Conservation (phyloP, 2,797 vertebrate genomes). For the Oreonectes daqikongensis region DNA sequence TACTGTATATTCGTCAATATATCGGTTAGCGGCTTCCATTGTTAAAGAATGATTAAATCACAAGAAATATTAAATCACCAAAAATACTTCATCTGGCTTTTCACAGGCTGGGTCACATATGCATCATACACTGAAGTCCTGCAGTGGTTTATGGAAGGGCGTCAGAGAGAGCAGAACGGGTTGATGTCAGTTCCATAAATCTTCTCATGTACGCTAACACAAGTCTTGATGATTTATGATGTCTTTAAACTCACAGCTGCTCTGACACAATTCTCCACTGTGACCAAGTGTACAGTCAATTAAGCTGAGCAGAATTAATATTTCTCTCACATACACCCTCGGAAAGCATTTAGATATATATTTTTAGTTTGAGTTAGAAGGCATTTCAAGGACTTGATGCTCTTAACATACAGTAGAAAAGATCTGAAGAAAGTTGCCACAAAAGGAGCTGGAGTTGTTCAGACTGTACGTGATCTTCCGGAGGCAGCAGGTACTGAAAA, state of each 20-base stretch:
- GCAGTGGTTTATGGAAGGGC: background rate
- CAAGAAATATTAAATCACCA: too few species aligned
- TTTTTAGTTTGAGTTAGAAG: background rate
- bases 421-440: background rate
- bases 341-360: conserved; percentile 2
- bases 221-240: conserved; percentile 35
- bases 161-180: conserved; percentile 8
- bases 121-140: background rate
- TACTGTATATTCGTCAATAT: too few species aligned
- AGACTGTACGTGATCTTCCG: background rate
- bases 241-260: conserved; percentile 34
- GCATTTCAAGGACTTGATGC: background rate
- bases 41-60: too few species aligned
- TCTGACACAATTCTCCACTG: conserved; percentile 24
- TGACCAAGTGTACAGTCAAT: conserved; percentile 26
- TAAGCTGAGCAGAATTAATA: conserved; percentile 18
- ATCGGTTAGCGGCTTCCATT: too few species aligned
- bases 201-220: conserved; percentile 5
- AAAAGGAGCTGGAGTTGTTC: background rate
- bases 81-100: too few species aligned
- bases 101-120: background rate
- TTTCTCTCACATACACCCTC: conserved; percentile 20
- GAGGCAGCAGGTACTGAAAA: background rate
- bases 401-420: background rate
- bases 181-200: conserved; percentile 25